Conservation (phyloP, 53 echinoderm and acorn worm genomes). For the Pentamera pediparva region DNA sequence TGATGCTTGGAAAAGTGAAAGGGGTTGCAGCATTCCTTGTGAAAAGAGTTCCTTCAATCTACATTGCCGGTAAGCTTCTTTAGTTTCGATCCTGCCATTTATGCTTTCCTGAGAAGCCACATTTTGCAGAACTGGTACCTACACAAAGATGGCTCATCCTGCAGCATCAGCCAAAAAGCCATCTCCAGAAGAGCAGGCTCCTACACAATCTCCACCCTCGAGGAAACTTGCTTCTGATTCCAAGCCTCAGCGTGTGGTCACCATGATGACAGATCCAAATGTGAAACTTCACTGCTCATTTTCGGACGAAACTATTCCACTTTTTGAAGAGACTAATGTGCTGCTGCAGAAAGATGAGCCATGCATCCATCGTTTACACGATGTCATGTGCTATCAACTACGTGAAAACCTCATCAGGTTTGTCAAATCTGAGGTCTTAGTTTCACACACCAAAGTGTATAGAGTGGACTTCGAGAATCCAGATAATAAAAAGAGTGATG, state of each 20-base stretch:
- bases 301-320: conserved; percentile 15
- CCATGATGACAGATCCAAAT: conserved; percentile 32
- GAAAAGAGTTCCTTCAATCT: conserved; percentile 6
- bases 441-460: conserved; percentile 13
- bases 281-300: conserved; percentile 24
- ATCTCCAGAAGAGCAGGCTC: neutral
- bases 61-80: neutral
- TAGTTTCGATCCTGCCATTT: neutral
- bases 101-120: neutral
- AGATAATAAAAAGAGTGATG: conserved; percentile 38
- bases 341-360: conserved; percentile 41
- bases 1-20: conserved; percentile 41
- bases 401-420: conserved; percentile 24
- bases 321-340: conserved; percentile 33
- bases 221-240: neutral
- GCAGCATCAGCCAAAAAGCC: conserved; percentile 9
- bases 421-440: conserved; percentile 37
- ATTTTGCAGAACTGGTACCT: neutral
- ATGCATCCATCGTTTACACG: conserved; percentile 29
- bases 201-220: neutral
- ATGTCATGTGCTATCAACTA: conserved; percentile 39
- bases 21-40: conserved; percentile 30
- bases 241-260: conserved; percentile 18
- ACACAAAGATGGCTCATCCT: neutral
- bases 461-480: conserved; percentile 25